Conservation (phyloP, 2,888 invertebrate species). For the Drosophila paucipuncta region DNA sequence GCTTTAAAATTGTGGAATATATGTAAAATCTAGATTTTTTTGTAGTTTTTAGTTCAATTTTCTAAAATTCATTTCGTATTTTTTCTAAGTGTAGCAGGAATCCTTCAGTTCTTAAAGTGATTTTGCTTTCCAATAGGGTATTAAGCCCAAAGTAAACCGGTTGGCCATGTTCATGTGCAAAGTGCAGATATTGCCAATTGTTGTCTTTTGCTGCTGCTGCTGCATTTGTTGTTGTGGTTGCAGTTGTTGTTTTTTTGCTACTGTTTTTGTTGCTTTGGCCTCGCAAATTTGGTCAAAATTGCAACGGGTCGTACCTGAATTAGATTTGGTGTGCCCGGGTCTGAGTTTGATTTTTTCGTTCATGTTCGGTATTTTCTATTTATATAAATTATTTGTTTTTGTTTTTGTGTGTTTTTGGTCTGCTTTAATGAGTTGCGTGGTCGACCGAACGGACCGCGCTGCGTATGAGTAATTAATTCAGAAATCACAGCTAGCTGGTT, state of each 20-base stretch:
- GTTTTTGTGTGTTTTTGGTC: conserved; percentile 19
- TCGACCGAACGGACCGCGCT: conserved; percentile 32
- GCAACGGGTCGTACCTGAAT: conserved; percentile 59
- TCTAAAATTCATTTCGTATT: background rate
- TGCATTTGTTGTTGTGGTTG: conserved; percentile 9
- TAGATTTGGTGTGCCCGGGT: conserved; percentile 49
- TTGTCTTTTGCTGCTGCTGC: conserved; percentile 24
- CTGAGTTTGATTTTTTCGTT: conserved; percentile 37
- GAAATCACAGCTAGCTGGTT: conserved; percentile 50
- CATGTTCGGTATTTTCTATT: conserved; percentile 8
- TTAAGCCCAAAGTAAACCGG: conserved; percentile 33
- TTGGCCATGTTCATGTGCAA: conserved; percentile 48
- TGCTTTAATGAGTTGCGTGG: conserved; percentile 53
- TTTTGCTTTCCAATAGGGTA: conserved; percentile 16
- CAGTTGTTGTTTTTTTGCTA: conserved; percentile 2
- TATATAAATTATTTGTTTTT: background rate
- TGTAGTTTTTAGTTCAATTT: background rate
- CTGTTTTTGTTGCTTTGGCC: conserved; percentile 24
- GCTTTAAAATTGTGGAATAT: too few relatives aligned
- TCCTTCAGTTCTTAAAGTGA: background rate
- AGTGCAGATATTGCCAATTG: conserved; percentile 36
- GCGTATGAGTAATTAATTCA: conserved; percentile 68
- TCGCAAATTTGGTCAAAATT: conserved; percentile 64
- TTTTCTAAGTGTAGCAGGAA: background rate
- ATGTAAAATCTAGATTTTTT: background rate